Conservation (phyloP, 2,113 vertebrate genomes). For the Eleginops maclovinus region DNA sequence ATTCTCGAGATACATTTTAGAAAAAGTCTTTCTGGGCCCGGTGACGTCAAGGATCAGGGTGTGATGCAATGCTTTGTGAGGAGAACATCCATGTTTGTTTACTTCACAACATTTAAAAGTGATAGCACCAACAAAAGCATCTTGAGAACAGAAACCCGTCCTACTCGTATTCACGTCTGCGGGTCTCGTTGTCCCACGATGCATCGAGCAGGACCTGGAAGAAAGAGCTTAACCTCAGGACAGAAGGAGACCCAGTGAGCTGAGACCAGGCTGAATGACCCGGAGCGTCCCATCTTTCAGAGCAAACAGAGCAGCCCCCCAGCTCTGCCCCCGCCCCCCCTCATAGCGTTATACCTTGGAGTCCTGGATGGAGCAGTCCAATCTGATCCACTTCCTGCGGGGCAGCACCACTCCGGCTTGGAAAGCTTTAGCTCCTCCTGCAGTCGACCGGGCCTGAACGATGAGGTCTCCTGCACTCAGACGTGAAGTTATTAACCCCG, state of each 20-base stretch:
- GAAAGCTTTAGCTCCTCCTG: slow-evolving; percentile 87
- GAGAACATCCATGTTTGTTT: background rate
- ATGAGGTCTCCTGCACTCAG: slow-evolving; percentile 85
- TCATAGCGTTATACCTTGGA: slow-evolving; percentile 83
- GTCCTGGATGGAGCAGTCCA: slow-evolving; percentile 87
- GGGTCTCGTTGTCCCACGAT: slow-evolving; percentile 37
- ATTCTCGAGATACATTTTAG: too few species aligned
- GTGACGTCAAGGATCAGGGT: too few species aligned
- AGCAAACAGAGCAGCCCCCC: slow-evolving; percentile 12
- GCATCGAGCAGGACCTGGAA: slow-evolving; percentile 61
- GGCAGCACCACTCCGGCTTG: slow-evolving; percentile 82
- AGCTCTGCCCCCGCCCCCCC: slow-evolving; percentile 22
- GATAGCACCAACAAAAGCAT: background rate
- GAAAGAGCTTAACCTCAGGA: slow-evolving; percentile 36
- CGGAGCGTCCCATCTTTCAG: slow-evolving; percentile 64
- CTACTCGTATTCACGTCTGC: slow-evolving; percentile 43
- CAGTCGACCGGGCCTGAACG: slow-evolving; percentile 87
- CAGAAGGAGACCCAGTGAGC: slow-evolving; percentile 26
- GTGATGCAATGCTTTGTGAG: too few species aligned
- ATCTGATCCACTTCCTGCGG: slow-evolving; percentile 88
- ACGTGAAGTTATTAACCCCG: too few species aligned
- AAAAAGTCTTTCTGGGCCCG: too few species aligned
- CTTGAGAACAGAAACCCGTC: background rate
- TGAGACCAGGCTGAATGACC: slow-evolving; percentile 63
- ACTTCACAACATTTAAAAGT: background rate